A percentile compares a stretch with the other conserved stretches of the same genome.
Conservation (phyloP, 2,888 invertebrate genomes). For the Chorisops tibialis region DNA sequence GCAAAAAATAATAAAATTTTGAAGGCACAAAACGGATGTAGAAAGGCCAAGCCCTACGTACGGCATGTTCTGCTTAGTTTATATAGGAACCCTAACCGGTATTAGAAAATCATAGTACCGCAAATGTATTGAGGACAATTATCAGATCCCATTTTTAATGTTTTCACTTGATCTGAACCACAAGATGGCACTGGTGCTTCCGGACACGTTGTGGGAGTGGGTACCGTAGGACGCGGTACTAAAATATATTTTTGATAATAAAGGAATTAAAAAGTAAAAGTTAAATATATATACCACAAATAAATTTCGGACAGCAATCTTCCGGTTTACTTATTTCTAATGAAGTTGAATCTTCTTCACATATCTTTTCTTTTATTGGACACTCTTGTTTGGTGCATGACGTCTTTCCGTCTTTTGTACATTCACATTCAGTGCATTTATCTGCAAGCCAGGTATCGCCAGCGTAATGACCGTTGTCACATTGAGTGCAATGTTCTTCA, state of each 20-base stretch:
- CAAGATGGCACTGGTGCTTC: constrained; percentile 68
- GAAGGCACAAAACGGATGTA: too few species aligned
- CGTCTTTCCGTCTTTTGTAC: constrained; percentile 58
- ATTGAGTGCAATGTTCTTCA: constrained; percentile 64
- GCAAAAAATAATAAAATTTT: too few species aligned
- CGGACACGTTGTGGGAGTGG: constrained; percentile 55
- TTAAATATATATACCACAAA: constrained; percentile 69
- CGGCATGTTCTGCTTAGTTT: too few species aligned
- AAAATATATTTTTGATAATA: constrained; percentile 34
- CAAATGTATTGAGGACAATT: constrained; percentile 74
- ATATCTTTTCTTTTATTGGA: constrained; percentile 57
- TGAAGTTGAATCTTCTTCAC: constrained; percentile 58
- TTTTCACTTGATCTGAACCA: constrained; percentile 67
- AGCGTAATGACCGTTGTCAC: constrained; percentile 66
- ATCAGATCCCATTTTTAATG: constrained; percentile 60
- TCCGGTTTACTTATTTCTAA: constrained; percentile 56
- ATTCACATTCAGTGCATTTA: constrained; percentile 71
- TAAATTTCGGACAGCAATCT: constrained; percentile 68
- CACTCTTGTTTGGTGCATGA: constrained; percentile 63
- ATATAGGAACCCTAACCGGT: too few species aligned
- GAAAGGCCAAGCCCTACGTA: too few species aligned
- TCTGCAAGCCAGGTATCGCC: constrained; percentile 66
- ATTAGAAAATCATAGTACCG: constrained; percentile 52
- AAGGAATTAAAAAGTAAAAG: not conserved
- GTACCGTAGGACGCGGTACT: constrained; percentile 57